Evolutionary conservation across 2,888 invertebrate species (phyloP), one percentile per base, ranked within the genome.

Genomic region (Antitype chi): DNA sequence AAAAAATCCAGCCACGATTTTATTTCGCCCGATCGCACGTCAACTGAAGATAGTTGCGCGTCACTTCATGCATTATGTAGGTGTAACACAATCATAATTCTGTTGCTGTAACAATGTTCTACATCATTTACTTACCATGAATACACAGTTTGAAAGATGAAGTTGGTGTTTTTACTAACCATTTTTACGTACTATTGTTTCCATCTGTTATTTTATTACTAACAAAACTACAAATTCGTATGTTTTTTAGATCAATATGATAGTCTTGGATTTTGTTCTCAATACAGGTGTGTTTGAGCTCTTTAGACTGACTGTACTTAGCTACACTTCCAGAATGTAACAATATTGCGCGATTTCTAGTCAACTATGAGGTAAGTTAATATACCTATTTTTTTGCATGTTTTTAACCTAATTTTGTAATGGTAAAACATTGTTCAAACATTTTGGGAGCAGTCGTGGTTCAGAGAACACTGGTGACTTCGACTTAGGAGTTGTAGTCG

Each of bases 251-350:
- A 78, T 68, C 15, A 68, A 68, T 73, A 53, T 92, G 83, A 93
- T 89, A 78, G 94, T 94, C 94, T 94, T 93, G 92, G 93, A 93
- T 92, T 92, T 92, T 93, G 87, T 95, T 95, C 94, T 94, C 87
- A 88, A 93, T 88, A 82, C 95, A 95, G 95, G 93, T 93, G 83
- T 86, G 84, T 86, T 90, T 89, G 91, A 90, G 90, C 90, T 91
- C 89, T 92, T 90, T 91, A 89, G 88, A 90, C 85, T 89, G 89
- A 89, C 78, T 84, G 85, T 87, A 88, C 90, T 91, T 93, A 94
- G 92, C 92, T 91, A 92, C 93, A 94, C 90, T 93, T 92, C 94
- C 91, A 89, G 92, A 90, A 76, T 87, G 80, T 75, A 70, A 67
- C 69, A 67, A 74, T 43, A 43, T 79, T 76, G 73, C 78, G 70